Evolutionary conservation across 2,888 invertebrate genomes (phyloP), one percentile per base, ranked within the genome.

Genomic region (Chaitophorus viminalis): DNA sequence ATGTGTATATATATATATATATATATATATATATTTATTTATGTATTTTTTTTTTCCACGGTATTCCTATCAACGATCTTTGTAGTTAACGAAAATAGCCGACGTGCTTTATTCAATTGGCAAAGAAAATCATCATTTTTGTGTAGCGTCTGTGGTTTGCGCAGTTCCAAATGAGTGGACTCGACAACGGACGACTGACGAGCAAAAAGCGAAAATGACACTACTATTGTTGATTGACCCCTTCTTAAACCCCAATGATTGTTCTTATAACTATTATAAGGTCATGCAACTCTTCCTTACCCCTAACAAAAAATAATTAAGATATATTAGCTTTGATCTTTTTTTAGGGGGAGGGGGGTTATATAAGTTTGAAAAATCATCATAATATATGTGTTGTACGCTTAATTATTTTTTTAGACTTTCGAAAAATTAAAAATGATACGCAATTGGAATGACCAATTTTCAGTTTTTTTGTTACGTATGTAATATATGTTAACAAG

Each of bases 341-440:
- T 8, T 82, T 33, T 36, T n/a, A n/a, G n/a, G n/a, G n/a, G n/a
- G n/a, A n/a, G n/a, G n/a, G n/a, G 39, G 33, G 65, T n/a, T 74
- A 33, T 18, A 65, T 65, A 84, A 70, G 21, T 54, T 60, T 39
- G 6, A 29, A 54, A n/a, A 6, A 60, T 18, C 31, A 5, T 14
- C 2, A 11, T 36, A 36, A 36, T 36, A 52, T n/a, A 14, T 9
- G 25, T 75, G 74, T 25, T 75, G n/a, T 84, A 17, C n/a, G n/a
- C n/a, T n/a, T 33, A 68, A 52, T 77, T 84, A 31, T 76, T 68
- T 6, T 29, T 87, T 77, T 36, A 17, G 36, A 87, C 87, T 87
- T 87, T 87, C 79, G 60, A 87, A 87, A 87, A 65, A 81, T 87
- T 60, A 81, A 87, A 87, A 81, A 79, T 74, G 14, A 79, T 72